phyloP scores from a whole-genome alignment of 2,113 vertebrate genomes.

The Donacobius atricapilla region DNA sequence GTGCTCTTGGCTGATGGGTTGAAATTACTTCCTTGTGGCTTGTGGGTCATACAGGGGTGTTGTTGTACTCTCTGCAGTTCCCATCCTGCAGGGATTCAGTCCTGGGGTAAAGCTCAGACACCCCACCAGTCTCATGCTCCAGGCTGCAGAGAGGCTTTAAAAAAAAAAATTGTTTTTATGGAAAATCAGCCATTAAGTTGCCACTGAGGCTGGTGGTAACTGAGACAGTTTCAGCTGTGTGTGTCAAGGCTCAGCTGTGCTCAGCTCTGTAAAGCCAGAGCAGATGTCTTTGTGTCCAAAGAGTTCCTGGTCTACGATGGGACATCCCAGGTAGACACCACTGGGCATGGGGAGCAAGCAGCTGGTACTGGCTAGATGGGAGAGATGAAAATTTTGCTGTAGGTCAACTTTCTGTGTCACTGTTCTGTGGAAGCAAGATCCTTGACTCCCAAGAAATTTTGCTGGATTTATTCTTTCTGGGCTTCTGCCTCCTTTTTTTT shows the following conservation, averaged over 20 bases:
- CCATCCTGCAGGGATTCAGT: background rate
- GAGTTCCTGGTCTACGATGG: background rate
- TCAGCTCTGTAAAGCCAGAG: background rate
- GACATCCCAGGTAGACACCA: background rate
- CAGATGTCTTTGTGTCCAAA: background rate
- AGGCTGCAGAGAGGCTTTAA: background rate
- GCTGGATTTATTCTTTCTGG: background rate
- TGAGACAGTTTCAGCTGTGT: background rate
- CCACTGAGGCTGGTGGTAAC: too few relatives aligned
- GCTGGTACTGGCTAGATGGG: background rate
- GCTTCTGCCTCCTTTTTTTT: background rate
- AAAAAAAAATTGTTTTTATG: background rate
- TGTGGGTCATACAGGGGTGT: background rate
- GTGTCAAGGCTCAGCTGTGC: background rate
- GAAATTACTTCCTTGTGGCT: background rate
- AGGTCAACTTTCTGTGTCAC: background rate
- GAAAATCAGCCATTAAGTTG: background rate
- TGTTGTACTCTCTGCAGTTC: background rate
- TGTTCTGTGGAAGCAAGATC: background rate
- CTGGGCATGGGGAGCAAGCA: background rate
- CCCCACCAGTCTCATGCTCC: fast-evolving
- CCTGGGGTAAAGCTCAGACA: background rate
- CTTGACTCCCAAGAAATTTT: background rate
- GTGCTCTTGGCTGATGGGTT: background rate
- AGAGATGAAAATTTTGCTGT: background rate